Evolutionary conservation across 2,888 invertebrate genomes (phyloP), one percentile per base, ranked within the genome.

Genomic region (Campoplex nolae): DNA sequence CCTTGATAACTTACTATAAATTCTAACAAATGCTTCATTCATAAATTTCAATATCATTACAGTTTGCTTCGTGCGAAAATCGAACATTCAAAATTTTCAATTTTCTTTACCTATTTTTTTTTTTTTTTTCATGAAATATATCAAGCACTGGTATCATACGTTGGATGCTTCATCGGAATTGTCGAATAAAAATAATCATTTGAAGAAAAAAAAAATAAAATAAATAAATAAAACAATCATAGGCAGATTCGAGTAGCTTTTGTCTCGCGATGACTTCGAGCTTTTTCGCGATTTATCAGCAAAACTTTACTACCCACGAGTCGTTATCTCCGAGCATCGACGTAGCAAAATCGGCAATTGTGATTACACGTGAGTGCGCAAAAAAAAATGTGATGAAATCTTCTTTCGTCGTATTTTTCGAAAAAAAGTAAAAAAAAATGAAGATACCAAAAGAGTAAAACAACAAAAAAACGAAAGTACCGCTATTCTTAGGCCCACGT

Each of bases 31-130:
- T 32, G 84, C 11, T 85, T 88, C 90, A 92, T 90, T 90, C 92
- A 92, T 92, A 91, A 84, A 92, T 92, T 92, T 90, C 85, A 92
- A 92, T 92, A 89, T 88, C 90, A 90, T 92, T 90, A 77, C 87
- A 89, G 89, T 88, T 90, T 92, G 90, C 90, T 89, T 90, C 88
- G 90, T 38, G 67, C 42, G 62, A 65, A 73, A 83, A 79, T 85
- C n/a, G 56, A 68, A 38, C 58, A n/a, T 65, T 54, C 42, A 28
- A 67, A 28, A 54, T 74, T 54, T 35, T 35, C 68, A 70, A 48
- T 82, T 82, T 32, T 80, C 32, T 32, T 62, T 16, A 62, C 23
- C 23, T 23, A 23, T 23, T 23, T 23, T 23, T 23, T 23, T 23
- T 23, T 23, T 16, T 13, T 62, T 6, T 62, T 32, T 16, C 32